A percentile compares a stretch with the other conserved stretches of the same genome.
Evolutionary conservation across 2,888 invertebrate genomes (phyloP).

Genomic region (Andricus curvator): DNA sequence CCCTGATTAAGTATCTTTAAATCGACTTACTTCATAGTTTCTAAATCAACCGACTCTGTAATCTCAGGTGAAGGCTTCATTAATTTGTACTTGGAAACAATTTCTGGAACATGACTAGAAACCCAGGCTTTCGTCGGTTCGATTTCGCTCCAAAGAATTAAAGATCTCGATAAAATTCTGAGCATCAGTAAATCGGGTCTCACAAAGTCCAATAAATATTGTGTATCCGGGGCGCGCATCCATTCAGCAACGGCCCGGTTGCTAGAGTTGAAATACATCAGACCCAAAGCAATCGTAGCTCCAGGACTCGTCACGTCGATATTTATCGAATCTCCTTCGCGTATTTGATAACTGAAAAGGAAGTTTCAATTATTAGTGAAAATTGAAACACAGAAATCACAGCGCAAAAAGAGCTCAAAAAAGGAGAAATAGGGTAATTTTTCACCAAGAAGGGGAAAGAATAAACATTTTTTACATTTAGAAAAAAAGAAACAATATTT

Average conservation of each 20-base stretch:
- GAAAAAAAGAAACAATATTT: too few relatives aligned
- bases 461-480: too few relatives aligned
- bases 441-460: too few relatives aligned
- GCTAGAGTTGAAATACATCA: constrained; percentile 93
- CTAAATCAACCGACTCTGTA: constrained; percentile 87
- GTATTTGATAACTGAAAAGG: constrained; percentile 85
- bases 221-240: constrained; percentile 94
- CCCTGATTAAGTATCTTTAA: neutral
- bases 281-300: constrained; percentile 95
- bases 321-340: constrained; percentile 94
- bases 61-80: constrained; percentile 84
- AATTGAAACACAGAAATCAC: neutral
- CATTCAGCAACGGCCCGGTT: constrained; percentile 93
- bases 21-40: constrained; percentile 91
- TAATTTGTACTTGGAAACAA: constrained; percentile 88
- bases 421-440: too few relatives aligned
- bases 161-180: constrained; percentile 87
- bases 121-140: constrained; percentile 91
- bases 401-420: too few relatives aligned
- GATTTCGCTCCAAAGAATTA: constrained; percentile 94
- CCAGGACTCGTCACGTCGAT: constrained; percentile 98
- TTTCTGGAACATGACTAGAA: constrained; percentile 88
- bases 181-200: constrained; percentile 94
- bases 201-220: constrained; percentile 93
- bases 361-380: neutral